A percentile compares a stretch with the other conserved stretches of the same genome.
These are phyloP conservation scores for Cavia porcellus DNA, from an alignment of 2,113 vertebrate species.

Conservation along the genomic window DNA sequence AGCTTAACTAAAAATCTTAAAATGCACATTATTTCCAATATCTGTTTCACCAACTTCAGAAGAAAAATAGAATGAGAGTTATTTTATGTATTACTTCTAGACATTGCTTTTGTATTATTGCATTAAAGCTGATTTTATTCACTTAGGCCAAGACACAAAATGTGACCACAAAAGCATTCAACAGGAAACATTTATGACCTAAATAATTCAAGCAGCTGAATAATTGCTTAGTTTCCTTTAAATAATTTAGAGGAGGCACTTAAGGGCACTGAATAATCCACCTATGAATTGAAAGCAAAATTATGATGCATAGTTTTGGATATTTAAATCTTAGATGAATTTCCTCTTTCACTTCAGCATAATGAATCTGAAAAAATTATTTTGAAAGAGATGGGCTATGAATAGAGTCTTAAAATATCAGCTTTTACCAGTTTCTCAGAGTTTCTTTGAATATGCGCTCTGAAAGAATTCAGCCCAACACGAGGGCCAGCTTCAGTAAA, in stretches of 20 bases:
- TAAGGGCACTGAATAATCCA: constrained; percentile 72
- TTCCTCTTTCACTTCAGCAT: constrained; percentile 60
- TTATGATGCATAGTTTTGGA: constrained; percentile 53
- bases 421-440: constrained; percentile 9
- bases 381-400: constrained; percentile 52
- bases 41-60: constrained; percentile 58
- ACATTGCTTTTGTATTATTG: constrained; percentile 71
- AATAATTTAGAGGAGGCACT: constrained; percentile 85
- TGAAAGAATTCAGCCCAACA: background rate
- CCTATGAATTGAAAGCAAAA: constrained; percentile 68
- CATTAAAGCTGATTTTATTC: constrained; percentile 81
- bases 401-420: constrained; percentile 38
- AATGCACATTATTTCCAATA: constrained; percentile 35
- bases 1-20: constrained; percentile 27
- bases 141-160: constrained; percentile 75
- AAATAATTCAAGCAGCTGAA: constrained; percentile 86
- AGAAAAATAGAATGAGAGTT: constrained; percentile 32
- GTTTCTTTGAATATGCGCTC: constrained; percentile 57
- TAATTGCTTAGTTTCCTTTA: constrained; percentile 81
- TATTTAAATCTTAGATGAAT: constrained; percentile 67
- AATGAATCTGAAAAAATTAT: constrained; percentile 58
- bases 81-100: constrained; percentile 67
- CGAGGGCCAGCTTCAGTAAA: constrained; percentile 35
- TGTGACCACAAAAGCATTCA: constrained; percentile 81
- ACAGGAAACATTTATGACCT: constrained; percentile 82